Base-by-base conservation (phyloP, 2,113 vertebrate genomes). In the Crocuta crocuta region DNA sequence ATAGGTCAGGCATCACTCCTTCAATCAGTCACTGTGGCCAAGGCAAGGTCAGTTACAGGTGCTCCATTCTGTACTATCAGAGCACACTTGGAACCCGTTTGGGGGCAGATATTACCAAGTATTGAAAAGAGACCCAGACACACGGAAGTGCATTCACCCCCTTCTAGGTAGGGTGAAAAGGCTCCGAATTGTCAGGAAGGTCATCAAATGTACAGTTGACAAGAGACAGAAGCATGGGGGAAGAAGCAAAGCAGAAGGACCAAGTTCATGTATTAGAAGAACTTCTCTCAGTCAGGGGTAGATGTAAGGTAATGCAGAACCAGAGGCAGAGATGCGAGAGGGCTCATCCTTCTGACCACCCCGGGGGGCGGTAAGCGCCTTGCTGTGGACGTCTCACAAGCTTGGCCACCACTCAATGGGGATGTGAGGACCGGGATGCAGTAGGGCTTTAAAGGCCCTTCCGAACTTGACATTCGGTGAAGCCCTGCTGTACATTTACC, bases 161-260 rank as follows among this genome's bases (percentile, higher is more conserved):
- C 3, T 12, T 33, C 48, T 15, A 9, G 79, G 39, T 28, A 5
- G 6, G 7, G 7, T 6, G 4, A 35, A 26, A 53, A 89, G 50
- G 10, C 7, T 58, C 79, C 73, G 50, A 43, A 31, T 13, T 65
- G 58, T 33, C 71, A 2, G 5, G 43, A 58, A 28, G 9, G 24
- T 10, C 0, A 3, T 15, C 19, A 4, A 4, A 8, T 0, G 5
- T 58, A 12, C 4, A 2, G 10, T 15, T 53, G 8, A 28, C 58
- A 48, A 35, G 28, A 70, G 24, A 10, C 12, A 35, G 45, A 39
- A 35, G 70, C 16, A 13, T 15, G 7, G 4, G 13, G 11, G 28
- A 11, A 55, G 65, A 10, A 21, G 48, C 80, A 53, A 10, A 43
- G 63, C 39, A 33, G n/a, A 80, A 23, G 10, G 39, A 1, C 6